Evolutionary conservation across 2,888 invertebrate species (phyloP).

Genomic region (Piscicola geometra): DNA sequence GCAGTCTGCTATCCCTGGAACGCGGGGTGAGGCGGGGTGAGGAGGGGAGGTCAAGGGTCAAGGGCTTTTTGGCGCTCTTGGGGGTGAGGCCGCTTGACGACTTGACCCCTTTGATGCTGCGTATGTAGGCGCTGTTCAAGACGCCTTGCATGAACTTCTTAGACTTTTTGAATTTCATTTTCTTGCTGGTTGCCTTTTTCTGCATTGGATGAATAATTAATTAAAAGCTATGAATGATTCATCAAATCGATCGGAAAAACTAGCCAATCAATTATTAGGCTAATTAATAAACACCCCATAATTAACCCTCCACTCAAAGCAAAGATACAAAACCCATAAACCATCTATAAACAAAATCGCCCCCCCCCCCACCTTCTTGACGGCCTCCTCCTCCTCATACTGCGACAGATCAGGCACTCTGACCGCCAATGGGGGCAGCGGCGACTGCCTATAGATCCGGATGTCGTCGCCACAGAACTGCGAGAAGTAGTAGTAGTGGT

Average conservation of each 20-base stretch:
- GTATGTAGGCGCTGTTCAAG: conserved; percentile 1
- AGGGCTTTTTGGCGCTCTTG: not conserved
- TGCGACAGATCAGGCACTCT: not conserved
- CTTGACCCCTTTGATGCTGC: not conserved
- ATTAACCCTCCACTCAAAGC: too few species aligned
- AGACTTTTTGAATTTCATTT: not conserved
- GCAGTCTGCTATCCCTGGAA: conserved; percentile 37
- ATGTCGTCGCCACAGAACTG: conserved; percentile 61
- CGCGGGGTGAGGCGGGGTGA: conserved; percentile 25
- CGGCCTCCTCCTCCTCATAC: not conserved
- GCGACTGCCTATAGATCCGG: conserved; percentile 58
- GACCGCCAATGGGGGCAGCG: conserved; percentile 39
- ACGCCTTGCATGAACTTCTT: conserved; percentile 1
- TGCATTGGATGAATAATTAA: not conserved
- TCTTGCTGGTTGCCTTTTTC: not conserved
- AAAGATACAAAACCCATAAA: too few species aligned
- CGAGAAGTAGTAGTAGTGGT: conserved; percentile 61
- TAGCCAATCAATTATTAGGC: too few species aligned
- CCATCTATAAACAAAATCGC: too few species aligned
- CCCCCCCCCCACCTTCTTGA: too few species aligned
- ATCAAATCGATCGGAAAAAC: too few species aligned
- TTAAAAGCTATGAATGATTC: too few species aligned
- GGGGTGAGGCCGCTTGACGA: not conserved
- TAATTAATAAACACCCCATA: too few species aligned
- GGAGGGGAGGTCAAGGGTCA: too few species aligned